phyloP scores from a whole-genome alignment of 2,797 vertebrate genomes.

The Liasis olivaceus region DNA sequence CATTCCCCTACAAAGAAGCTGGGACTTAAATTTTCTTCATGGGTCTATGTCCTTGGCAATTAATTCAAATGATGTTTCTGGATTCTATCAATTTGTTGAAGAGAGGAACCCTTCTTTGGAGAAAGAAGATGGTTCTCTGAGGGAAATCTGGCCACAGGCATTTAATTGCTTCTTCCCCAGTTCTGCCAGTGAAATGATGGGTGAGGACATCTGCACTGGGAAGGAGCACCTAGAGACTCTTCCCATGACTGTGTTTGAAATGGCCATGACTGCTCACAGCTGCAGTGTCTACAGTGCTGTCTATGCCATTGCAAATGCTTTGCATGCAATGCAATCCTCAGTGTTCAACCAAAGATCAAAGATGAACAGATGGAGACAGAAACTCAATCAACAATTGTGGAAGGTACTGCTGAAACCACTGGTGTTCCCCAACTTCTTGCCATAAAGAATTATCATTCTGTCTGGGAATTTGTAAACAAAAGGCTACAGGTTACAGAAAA shows the following conservation, averaged over 20 bases:
- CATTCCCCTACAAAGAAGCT: background rate
- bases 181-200: background rate
- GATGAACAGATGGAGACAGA: no score
- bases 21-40: background rate
- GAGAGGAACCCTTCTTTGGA: background rate
- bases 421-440: no score
- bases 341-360: no score
- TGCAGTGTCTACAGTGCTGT: conserved; percentile 8
- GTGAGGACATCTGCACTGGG: background rate
- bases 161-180: background rate
- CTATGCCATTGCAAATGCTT: no score
- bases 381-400: no score
- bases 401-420: no score
- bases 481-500: no score
- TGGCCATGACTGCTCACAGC: background rate
- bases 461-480: no score
- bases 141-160: background rate
- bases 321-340: no score
- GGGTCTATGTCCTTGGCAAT: conserved; percentile 5
- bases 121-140: background rate
- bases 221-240: background rate
- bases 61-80: background rate
- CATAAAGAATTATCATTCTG: no score
- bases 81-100: conserved; percentile 1
- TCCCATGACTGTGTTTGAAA: background rate